Evolutionary conservation across 2,797 vertebrate species (phyloP).

Genomic region (Chloroceryle amazona): DNA sequence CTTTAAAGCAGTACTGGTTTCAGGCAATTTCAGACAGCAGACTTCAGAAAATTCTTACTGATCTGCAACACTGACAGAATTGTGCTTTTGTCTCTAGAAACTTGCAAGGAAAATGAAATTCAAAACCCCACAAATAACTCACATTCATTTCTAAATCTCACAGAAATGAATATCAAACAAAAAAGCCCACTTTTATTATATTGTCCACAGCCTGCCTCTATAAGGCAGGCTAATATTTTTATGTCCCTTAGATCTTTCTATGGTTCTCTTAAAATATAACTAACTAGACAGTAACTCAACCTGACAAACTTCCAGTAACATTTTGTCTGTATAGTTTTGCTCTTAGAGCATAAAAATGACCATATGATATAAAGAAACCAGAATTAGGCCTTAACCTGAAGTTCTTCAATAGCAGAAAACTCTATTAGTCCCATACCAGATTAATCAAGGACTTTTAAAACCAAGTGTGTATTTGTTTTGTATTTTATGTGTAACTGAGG

Average conservation of each 20-base stretch:
- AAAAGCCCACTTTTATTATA: not conserved
- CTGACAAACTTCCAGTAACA: not conserved
- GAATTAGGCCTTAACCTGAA: not conserved
- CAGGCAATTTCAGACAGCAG: not conserved
- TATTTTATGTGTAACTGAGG: not conserved
- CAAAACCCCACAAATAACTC: not conserved
- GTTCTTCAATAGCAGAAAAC: not conserved
- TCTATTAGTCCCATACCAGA: not conserved
- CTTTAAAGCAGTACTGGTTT: not conserved
- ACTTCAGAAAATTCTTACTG: not conserved
- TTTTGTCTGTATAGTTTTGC: not conserved
- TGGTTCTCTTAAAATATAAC: not conserved
- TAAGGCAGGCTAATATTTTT: not conserved
- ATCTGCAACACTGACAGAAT: not conserved
- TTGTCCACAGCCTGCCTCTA: not conserved
- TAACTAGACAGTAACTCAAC: not conserved
- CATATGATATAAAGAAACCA: not conserved
- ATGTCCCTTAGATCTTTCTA: not conserved
- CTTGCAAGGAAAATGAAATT: not conserved
- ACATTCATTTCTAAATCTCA: not conserved
- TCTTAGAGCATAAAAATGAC: not conserved
- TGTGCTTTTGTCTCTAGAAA: not conserved
- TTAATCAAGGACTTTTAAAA: slow-evolving; percentile 10
- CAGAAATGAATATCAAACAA: not conserved
- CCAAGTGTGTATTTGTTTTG: not conserved